A percentile compares a stretch with the other conserved stretches of the same genome.
Evolutionary conservation across 2,888 invertebrate genomes (phyloP).

Genomic region (Pseudeuparius sepicola): DNA sequence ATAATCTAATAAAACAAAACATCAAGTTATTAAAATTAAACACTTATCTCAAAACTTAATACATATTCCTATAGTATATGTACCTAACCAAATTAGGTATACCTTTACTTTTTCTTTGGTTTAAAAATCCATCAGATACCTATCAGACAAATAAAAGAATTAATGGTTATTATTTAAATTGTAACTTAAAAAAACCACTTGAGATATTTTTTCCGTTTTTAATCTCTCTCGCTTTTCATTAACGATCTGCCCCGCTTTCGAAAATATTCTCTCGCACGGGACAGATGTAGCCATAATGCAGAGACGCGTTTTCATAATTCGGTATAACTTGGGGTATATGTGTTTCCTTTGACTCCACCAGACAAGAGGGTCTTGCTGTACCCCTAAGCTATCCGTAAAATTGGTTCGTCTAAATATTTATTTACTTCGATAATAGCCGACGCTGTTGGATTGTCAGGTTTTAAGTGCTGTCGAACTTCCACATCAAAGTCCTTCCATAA

Average conservation of each 20-base stretch:
- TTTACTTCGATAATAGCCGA: constrained; percentile 20
- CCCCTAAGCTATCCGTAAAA: too few species aligned
- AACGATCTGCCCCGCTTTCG: constrained; percentile 23
- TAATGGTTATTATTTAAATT: constrained; percentile 9
- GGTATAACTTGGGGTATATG: constrained; percentile 15
- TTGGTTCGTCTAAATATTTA: constrained; percentile 19
- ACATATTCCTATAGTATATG: too few species aligned
- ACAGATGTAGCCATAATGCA: constrained; percentile 13
- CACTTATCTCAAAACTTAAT: too few species aligned
- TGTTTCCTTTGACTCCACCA: constrained; percentile 16
- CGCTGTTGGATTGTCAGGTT: constrained; percentile 16
- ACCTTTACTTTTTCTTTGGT: too few species aligned
- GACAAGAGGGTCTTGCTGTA: constrained; percentile 13
- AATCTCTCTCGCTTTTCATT: constrained; percentile 23
- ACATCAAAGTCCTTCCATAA: constrained; percentile 19
- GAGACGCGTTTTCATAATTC: constrained; percentile 15
- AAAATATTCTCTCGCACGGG: constrained; percentile 21
- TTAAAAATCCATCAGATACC: too few species aligned
- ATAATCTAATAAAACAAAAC: too few species aligned
- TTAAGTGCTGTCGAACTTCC: constrained; percentile 13
- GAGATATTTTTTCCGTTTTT: constrained; percentile 17
- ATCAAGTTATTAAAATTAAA: too few species aligned
- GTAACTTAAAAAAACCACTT: constrained; percentile 16
- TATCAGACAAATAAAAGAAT: too few species aligned
- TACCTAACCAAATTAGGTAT: too few species aligned